A percentile compares a stretch with the other conserved stretches of the same genome.
Conservation (phyloP, 2,797 vertebrate genomes). For the Morelia viridis region DNA sequence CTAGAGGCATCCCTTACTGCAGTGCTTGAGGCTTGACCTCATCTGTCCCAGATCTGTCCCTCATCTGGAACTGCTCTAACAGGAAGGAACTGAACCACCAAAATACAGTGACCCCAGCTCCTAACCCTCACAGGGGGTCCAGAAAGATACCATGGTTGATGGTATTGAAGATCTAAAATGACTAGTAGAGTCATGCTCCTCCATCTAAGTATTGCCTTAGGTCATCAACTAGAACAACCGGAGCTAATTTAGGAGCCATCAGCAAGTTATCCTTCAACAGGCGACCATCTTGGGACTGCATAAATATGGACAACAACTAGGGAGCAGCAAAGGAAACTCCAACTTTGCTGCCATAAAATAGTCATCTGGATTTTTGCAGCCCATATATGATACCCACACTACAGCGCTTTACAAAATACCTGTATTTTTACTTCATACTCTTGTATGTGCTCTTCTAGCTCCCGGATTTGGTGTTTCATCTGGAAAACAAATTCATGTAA, state of each 20-base stretch:
- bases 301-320: neutral
- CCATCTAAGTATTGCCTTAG: neutral
- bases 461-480: conserved; percentile 29
- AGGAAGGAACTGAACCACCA: neutral
- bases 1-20: too few species aligned
- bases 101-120: neutral
- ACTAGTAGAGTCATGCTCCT: neutral
- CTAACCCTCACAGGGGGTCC: neutral
- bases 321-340: neutral
- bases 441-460: conserved; percentile 25
- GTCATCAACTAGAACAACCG: neutral
- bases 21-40: too few species aligned
- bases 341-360: neutral
- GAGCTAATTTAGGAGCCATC: neutral
- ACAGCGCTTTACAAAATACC: neutral
- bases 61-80: neutral
- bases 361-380: neutral
- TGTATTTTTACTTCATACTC: conserved; percentile 31
- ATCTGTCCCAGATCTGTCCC: too few species aligned
- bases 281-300: neutral
- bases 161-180: neutral
- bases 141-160: neutral
- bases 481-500: conserved; percentile 9
- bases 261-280: neutral
- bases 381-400: neutral